Conservation (phyloP, 2,888 invertebrate species). For the Metellina segmentata region DNA sequence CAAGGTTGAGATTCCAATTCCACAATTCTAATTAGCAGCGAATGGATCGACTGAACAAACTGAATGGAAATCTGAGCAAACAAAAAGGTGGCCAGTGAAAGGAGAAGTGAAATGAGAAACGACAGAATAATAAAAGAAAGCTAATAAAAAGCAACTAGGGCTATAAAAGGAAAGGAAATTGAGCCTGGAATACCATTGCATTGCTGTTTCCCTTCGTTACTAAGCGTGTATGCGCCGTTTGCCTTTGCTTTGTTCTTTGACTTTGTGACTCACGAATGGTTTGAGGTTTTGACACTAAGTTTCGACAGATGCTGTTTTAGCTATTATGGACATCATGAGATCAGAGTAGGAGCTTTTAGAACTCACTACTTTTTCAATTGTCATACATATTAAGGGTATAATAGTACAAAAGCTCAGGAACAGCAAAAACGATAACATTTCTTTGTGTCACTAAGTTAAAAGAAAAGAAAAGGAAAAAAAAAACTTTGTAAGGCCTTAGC, state of each 20-base stretch:
- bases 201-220: slow-evolving; percentile 49
- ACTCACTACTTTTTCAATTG: too few species aligned
- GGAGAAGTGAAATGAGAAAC: slow-evolving; percentile 47
- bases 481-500: too few species aligned
- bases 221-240: slow-evolving; percentile 45
- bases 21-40: slow-evolving; percentile 64
- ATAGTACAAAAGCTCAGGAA: too few species aligned
- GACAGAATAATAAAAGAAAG: slow-evolving; percentile 11
- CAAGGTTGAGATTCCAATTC: slow-evolving; percentile 56
- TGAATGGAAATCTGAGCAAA: slow-evolving; percentile 59
- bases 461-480: too few species aligned
- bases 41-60: slow-evolving; percentile 32
- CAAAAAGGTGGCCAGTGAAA: slow-evolving; percentile 37
- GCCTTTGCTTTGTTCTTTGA: slow-evolving; percentile 64
- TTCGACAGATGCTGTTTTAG: slow-evolving; percentile 56
- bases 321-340: slow-evolving; percentile 1
- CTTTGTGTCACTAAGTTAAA: too few species aligned
- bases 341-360: not conserved
- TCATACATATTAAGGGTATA: too few species aligned
- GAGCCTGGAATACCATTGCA: slow-evolving; percentile 54
- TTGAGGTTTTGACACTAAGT: slow-evolving; percentile 40
- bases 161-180: slow-evolving; percentile 26
- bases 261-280: slow-evolving; percentile 36
- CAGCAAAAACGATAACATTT: too few species aligned
- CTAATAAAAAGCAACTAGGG: slow-evolving; percentile 3